Percentiles rank a stretch among this genome's conserved stretches.
phyloP scores from a whole-genome alignment of 64 coral and sea anemone genomes.

The Montipora capricornis region DNA sequence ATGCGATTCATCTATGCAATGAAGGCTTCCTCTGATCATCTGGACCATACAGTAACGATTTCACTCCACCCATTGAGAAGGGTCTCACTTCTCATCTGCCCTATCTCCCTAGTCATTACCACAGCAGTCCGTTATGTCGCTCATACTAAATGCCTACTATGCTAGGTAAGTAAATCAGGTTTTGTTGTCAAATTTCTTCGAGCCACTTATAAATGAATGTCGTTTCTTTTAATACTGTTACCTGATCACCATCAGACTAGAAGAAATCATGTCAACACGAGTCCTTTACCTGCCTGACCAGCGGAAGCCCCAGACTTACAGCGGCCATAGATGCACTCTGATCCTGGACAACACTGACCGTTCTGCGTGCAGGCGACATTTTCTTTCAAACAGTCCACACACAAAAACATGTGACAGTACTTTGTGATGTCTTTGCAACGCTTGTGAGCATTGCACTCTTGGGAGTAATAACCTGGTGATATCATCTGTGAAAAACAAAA shows the following conservation, averaged over 20 bases:
- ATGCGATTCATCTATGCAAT: too few species aligned
- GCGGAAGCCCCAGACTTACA: slow-evolving; percentile 88
- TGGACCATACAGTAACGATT: too few species aligned
- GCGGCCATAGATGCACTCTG: slow-evolving; percentile 94
- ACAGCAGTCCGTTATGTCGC: too few species aligned
- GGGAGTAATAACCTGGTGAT: slow-evolving; percentile 95
- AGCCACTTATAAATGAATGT: too few species aligned
- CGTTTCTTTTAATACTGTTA: too few species aligned
- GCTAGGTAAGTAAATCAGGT: too few species aligned
- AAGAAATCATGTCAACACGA: background rate
- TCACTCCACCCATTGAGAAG: too few species aligned
- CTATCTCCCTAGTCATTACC: too few species aligned
- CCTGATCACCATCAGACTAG: background rate
- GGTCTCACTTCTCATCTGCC: too few species aligned
- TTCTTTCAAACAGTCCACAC: slow-evolving; percentile 98
- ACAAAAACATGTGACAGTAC: slow-evolving; percentile 99
- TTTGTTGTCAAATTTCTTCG: too few species aligned
- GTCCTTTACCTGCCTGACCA: slow-evolving; percentile 77
- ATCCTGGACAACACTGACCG: slow-evolving; percentile 94
- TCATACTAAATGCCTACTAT: too few species aligned
- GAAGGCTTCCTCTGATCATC: too few species aligned
- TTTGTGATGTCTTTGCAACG: slow-evolving; percentile 83
- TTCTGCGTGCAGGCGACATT: slow-evolving; percentile 99
- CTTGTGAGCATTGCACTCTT: slow-evolving; percentile 98
- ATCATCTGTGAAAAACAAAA: slow-evolving; percentile 68